These are phyloP conservation scores for Meandrusa payeni DNA, from an alignment of 2,888 invertebrate genomes.

Conservation along the genomic window DNA sequence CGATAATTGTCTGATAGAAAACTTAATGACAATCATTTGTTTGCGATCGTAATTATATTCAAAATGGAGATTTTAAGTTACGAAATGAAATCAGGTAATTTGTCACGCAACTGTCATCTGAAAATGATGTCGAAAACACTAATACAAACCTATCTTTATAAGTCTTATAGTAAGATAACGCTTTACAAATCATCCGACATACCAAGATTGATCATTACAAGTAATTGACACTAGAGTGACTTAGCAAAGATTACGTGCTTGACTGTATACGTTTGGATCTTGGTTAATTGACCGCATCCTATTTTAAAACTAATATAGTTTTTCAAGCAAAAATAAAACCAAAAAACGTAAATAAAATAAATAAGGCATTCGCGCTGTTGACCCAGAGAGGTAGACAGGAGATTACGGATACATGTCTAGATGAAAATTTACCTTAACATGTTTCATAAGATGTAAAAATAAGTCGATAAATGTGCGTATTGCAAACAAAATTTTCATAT, in stretches of 20 bases:
- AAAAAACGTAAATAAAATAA: neutral
- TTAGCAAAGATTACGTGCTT: neutral
- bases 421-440: too few species aligned
- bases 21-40: constrained; percentile 29
- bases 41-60: constrained; percentile 13
- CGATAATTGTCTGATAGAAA: constrained; percentile 54
- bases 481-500: neutral
- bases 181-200: neutral
- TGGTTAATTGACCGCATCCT: constrained; percentile 10
- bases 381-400: too few species aligned
- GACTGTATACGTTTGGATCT: neutral
- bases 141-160: too few species aligned
- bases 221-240: constrained; percentile 1
- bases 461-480: too few species aligned
- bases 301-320: neutral
- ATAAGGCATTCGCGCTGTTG: too few species aligned
- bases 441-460: too few species aligned
- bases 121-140: neutral
- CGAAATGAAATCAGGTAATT: constrained; percentile 3
- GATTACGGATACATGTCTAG: too few species aligned
- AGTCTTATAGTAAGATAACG: too few species aligned
- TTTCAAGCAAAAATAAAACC: neutral
- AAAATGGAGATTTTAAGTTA: neutral
- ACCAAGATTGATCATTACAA: neutral
- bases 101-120: constrained; percentile 1